Conservation (phyloP, 2,113 vertebrate species). For the Rhombomys opimus region DNA sequence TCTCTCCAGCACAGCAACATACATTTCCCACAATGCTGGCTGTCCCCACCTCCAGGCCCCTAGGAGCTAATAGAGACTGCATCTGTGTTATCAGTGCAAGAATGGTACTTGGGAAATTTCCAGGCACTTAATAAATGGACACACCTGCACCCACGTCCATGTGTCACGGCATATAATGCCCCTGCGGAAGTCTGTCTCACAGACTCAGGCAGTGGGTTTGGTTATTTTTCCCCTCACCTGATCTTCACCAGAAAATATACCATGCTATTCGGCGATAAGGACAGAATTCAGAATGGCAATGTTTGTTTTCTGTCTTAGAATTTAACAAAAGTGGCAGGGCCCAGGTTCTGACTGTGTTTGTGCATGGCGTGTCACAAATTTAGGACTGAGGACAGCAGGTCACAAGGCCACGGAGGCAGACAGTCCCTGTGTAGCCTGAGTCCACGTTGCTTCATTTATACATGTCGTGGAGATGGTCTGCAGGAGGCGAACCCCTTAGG, state of each 20-base stretch:
- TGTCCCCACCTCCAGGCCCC: background rate
- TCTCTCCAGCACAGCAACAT: fast-evolving
- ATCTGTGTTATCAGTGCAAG: background rate
- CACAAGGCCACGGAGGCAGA: background rate
- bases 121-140: background rate
- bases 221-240: background rate
- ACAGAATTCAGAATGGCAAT: background rate
- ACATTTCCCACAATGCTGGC: fast-evolving
- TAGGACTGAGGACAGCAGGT: background rate
- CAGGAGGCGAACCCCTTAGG: constrained; percentile 67
- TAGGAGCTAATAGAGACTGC: background rate
- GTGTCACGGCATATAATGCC: background rate
- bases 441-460: constrained; percentile 66
- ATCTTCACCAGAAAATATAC: background rate
- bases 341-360: background rate
- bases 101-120: background rate
- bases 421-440: constrained; percentile 16
- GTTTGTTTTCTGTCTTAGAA: background rate
- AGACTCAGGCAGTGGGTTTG: background rate
- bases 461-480: constrained; percentile 14
- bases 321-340: background rate
- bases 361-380: fast-evolving
- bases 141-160: background rate
- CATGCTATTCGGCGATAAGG: background rate
- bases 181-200: background rate